Conservation (phyloP, 1,140 invertebrate genomes). For the Trachymyrmex septentrionalis region DNA sequence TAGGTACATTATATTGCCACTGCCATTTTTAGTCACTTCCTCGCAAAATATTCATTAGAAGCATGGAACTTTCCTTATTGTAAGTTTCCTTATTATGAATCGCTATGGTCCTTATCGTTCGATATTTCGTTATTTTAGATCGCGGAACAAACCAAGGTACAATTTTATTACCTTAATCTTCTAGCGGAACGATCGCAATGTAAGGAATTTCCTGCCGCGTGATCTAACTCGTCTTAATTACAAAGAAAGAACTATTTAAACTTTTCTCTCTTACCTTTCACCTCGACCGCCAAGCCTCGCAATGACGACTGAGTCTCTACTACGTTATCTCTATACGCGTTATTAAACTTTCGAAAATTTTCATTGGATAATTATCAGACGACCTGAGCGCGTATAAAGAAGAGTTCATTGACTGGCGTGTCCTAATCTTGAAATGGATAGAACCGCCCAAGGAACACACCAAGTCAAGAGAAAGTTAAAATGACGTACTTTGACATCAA, state of each 20-base stretch:
- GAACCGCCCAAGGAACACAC: neutral
- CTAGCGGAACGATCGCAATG: neutral
- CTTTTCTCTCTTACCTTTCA: constrained; percentile 49
- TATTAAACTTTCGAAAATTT: constrained; percentile 39
- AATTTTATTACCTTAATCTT: constrained; percentile 20
- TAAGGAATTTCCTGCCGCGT: constrained; percentile 19
- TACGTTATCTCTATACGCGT: constrained; percentile 13
- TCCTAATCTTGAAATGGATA: constrained; percentile 59
- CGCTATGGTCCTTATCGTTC: neutral
- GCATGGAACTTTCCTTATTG: constrained; percentile 15
- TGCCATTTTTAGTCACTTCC: neutral
- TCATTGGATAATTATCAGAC: constrained; percentile 33
- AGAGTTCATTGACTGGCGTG: constrained; percentile 62
- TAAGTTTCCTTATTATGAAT: constrained; percentile 24
- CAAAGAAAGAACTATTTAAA: constrained; percentile 26
- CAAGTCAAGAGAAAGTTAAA: too few relatives aligned
- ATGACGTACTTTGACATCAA: too few relatives aligned
- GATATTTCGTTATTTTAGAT: constrained; percentile 1
- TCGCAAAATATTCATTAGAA: constrained; percentile 3
- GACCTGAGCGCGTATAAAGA: constrained; percentile 26
- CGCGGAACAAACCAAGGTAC: neutral
- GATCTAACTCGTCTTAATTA: constrained; percentile 17
- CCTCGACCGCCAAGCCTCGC: constrained; percentile 1
- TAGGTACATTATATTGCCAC: neutral
- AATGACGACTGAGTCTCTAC: constrained; percentile 5